Evolutionary conservation across 2,888 invertebrate genomes (phyloP), one percentile per base, ranked within the genome.

Genomic region (Sympetrum striolatum): DNA sequence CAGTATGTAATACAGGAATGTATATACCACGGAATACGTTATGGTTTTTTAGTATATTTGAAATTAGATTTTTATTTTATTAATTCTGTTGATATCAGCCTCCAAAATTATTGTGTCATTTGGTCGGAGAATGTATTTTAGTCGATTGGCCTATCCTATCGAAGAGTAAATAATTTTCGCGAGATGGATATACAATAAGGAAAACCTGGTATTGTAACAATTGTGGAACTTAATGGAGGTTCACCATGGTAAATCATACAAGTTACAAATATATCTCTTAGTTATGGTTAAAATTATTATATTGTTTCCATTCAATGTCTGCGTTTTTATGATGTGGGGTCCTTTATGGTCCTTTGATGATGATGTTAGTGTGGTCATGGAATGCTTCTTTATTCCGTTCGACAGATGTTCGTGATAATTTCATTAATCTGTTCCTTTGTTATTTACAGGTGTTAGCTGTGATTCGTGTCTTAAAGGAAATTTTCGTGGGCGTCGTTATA

Each of bases 381-480:
- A 31, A 73, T 73, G 73, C 31, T 31, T 73, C 0, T 31, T 73
- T 31, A 31, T 31, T 25, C 73, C 31, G 31, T 73, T 25, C 44
- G 44, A 44, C 44, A 44, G 15, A 73, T 14, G 53, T 53, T 73
- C 31, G 12, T 4, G 5, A 31, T 10, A 15, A 31, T 73, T 73
- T 10, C 31, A 25, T 73, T 31, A 31, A n/a, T 64, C 18, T 18
- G 25, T 15, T n/a, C 18, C 80, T 91, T 73, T 90, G 91, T 81
- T 90, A n/a, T 25, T 95, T 95, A 92, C 94, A 98, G 99, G 99
- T 95, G 99, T 99, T 94, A 99, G 99, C 96, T 99, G 99, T 96
- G 99, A 99, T 97, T 98, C 98, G 94, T 99, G 99, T 96, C 96
- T 98, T 95, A 98, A 98, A 95, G 98, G 98, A 94, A 99, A 99